These are phyloP conservation scores for Megaceryle alcyon DNA, from an alignment of 2,797 vertebrate species.

Conservation along the genomic window DNA sequence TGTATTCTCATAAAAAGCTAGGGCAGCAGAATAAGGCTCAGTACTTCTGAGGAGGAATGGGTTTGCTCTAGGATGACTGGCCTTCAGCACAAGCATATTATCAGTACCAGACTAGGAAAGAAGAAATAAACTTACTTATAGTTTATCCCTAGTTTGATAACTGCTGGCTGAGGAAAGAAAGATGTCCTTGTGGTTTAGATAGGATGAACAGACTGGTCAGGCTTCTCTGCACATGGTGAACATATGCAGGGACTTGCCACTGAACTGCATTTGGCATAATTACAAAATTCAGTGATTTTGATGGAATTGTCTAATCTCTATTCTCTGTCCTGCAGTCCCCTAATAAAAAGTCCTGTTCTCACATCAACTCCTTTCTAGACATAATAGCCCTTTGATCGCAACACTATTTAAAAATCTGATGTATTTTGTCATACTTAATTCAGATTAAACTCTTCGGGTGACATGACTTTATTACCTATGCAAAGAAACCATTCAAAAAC, in stretches of 20 bases:
- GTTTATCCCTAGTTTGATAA: not conserved
- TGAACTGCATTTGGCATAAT: not conserved
- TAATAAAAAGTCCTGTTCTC: not conserved
- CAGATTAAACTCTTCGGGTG: not conserved
- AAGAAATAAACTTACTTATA: not conserved
- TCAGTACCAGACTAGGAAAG: not conserved
- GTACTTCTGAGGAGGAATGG: not conserved
- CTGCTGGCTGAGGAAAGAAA: not conserved
- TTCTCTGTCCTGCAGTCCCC: not conserved
- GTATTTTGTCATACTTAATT: not conserved
- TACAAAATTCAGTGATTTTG: not conserved
- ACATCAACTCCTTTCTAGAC: not conserved
- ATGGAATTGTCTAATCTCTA: not conserved
- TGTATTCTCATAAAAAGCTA: not conserved
- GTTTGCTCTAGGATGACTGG: not conserved
- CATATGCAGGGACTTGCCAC: not conserved
- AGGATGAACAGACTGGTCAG: not conserved
- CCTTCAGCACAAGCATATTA: not conserved
- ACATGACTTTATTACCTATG: not conserved
- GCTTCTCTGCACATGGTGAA: not conserved
- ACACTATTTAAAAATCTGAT: not conserved
- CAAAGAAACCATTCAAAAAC: not conserved
- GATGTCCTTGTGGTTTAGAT: not conserved
- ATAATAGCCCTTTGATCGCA: not conserved
- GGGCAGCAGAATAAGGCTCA: not conserved